Conservation (phyloP, 2,888 invertebrate species). For the Heliconius erato region DNA sequence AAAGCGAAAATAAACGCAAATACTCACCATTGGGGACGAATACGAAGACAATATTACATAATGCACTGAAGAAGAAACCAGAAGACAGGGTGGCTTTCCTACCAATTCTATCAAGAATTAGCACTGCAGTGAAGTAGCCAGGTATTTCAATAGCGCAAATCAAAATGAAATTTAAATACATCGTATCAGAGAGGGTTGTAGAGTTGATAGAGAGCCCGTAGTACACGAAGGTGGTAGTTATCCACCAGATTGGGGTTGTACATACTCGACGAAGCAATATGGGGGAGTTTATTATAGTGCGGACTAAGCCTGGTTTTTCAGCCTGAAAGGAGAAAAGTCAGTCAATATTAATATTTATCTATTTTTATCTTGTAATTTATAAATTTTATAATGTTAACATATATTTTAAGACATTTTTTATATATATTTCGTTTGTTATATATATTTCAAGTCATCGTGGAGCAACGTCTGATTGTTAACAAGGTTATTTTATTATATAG, state of each 20-base stretch:
- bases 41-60: slow-evolving; percentile 53
- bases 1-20: not conserved
- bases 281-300: slow-evolving; percentile 78
- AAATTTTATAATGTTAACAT: not conserved
- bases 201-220: slow-evolving; percentile 91
- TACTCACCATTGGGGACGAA: slow-evolving; percentile 57
- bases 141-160: slow-evolving; percentile 88
- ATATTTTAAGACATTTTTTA: no score
- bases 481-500: no score
- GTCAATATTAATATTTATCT: not conserved
- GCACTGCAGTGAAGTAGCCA: slow-evolving; percentile 85
- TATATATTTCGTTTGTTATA: no score
- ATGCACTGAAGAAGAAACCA: slow-evolving; percentile 50
- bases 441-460: no score
- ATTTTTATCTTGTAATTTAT: not conserved
- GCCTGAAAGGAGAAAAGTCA: not conserved
- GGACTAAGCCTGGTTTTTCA: slow-evolving; percentile 52
- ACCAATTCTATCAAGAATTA: slow-evolving; percentile 79
- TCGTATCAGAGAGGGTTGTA: slow-evolving; percentile 88
- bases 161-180: slow-evolving; percentile 88
- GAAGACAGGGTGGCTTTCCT: slow-evolving; percentile 68
- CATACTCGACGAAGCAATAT: slow-evolving; percentile 82
- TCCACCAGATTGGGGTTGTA: slow-evolving; percentile 89
- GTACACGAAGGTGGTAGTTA: slow-evolving; percentile 89
- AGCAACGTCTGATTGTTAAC: no score